Base-by-base conservation (phyloP, 2,797 vertebrate genomes). In the Manis pentadactyla region DNA sequence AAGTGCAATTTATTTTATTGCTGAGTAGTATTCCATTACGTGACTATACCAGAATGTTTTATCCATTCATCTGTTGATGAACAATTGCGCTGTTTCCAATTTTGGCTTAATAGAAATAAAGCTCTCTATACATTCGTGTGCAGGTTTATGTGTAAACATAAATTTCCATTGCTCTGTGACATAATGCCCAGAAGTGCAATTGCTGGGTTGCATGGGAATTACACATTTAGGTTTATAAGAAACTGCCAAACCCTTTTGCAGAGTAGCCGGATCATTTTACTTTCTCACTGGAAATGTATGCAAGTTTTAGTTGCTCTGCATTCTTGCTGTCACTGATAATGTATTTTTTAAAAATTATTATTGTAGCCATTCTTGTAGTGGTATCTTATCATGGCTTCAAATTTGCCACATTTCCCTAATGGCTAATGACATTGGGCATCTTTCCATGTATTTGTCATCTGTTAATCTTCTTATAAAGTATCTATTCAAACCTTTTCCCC, bases 101-200 rank as follows among this genome's bases (percentile, higher is more conserved):
- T 77, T 63, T 37, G 31, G 31, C 6, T 83, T 81, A 75, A 85
- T 75, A 81, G n/a, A 87, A 92, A 90, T 73, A 82, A 93, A 78
- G 18, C 19, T 73, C 7, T 83, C 49, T 63, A 39, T 13, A 93
- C 31, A 87, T 74, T 95, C 55, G 34, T 42, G 7, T 46, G 87
- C 27, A 90, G 13, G 18, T 78, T 92, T 96, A 13, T 73, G 18
- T 53, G 23, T 86, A 75, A 83, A 88, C 19, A 23, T 61, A 55
- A 71, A 25, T 84, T 91, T 89, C 49, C 21, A 75, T 95, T 93
- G 95, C 63, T 93, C 49, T 91, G 73, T 19, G 29, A 64, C 74
- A 95, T 46, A 87, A 96, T 93, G 49, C n/a, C 75, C 57, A 95
- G 49, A 66, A 85, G 25, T 42, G 10, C 49, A 86, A 73, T n/a